Percentiles rank a stretch among this genome's conserved stretches.
These are phyloP conservation scores for Diplodus sargus DNA, from an alignment of 2,797 vertebrate species.

Conservation along the genomic window DNA sequence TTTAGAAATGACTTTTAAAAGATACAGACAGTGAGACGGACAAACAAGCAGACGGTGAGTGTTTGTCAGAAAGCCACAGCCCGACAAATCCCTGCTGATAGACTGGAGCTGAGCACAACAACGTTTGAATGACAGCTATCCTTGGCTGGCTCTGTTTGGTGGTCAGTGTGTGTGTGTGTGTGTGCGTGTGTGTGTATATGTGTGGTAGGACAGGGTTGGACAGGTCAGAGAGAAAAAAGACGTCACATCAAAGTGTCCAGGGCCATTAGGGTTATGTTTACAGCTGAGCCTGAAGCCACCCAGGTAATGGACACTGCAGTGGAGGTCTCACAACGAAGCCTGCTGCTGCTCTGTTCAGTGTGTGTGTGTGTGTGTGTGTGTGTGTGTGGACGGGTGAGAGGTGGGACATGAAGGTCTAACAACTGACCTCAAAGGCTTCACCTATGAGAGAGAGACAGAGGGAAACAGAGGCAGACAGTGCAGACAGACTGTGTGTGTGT, in stretches of 20 bases:
- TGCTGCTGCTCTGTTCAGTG: neutral
- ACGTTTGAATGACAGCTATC: conserved; percentile 60
- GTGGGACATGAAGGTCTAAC: conserved; percentile 15
- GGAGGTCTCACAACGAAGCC: conserved; percentile 31
- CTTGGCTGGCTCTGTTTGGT: conserved; percentile 34
- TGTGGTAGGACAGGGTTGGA: conserved; percentile 27
- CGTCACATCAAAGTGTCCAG: conserved; percentile 55
- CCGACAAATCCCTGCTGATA: conserved; percentile 58
- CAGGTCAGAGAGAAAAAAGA: conserved; percentile 61
- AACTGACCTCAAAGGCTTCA: conserved; percentile 46
- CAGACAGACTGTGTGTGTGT: conserved; percentile 10
- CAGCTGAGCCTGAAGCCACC: conserved; percentile 58
- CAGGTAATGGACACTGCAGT: conserved; percentile 49
- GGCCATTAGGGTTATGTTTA: conserved; percentile 62
- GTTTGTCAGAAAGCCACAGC: conserved; percentile 47
- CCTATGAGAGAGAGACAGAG: conserved; percentile 5
- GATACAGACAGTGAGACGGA: conserved; percentile 44
- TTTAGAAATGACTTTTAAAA: conserved; percentile 57
- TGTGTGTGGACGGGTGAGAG: neutral
- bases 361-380: conserved; percentile 5
- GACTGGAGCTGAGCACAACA: conserved; percentile 46
- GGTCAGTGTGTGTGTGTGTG: conserved; percentile 19
- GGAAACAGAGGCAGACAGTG: conserved; percentile 21
- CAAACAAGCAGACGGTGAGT: conserved; percentile 42
- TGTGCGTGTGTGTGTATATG: conserved; percentile 13